Conservation (phyloP, 2,888 invertebrate genomes). For the Sminthurides aquaticus region DNA sequence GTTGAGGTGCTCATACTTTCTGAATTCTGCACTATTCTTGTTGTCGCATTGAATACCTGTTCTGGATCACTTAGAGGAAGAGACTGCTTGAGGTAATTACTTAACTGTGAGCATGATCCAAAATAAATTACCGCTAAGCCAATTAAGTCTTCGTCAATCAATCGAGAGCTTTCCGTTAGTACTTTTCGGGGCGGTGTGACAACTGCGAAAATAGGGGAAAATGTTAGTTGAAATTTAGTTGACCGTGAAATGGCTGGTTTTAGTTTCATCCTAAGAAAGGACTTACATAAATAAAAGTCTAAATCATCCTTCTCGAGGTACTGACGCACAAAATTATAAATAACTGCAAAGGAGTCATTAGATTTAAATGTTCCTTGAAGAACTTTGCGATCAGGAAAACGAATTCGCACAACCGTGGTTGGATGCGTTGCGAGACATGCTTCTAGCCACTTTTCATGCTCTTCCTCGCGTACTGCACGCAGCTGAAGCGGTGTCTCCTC, state of each 20-base stretch:
- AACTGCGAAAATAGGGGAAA: slow-evolving; percentile 55
- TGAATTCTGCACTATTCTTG: background rate
- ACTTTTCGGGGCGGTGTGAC: slow-evolving; percentile 73
- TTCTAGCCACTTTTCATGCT: slow-evolving; percentile 46
- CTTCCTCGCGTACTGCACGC: slow-evolving; percentile 55
- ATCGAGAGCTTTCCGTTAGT: slow-evolving; percentile 56
- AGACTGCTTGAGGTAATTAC: slow-evolving; percentile 8
- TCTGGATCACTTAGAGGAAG: slow-evolving; percentile 15
- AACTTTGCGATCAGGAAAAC: slow-evolving; percentile 77
- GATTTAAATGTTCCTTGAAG: slow-evolving; percentile 64
- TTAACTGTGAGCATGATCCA: slow-evolving; percentile 46
- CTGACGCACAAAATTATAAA: slow-evolving; percentile 65
- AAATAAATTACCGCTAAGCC: slow-evolving; percentile 72
- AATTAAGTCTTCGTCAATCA: slow-evolving; percentile 66
- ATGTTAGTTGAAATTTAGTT: background rate
- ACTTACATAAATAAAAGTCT: slow-evolving; percentile 73
- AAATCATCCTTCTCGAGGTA: slow-evolving; percentile 60
- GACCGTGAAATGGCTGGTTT: too few species aligned
- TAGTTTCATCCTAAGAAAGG: background rate
- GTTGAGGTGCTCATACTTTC: too few species aligned
- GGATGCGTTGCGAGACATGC: slow-evolving; percentile 18
- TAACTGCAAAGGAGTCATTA: slow-evolving; percentile 61
- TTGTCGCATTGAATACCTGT: slow-evolving; percentile 12
- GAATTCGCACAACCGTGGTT: slow-evolving; percentile 66
- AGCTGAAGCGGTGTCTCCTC: slow-evolving; percentile 70